Conservation (phyloP, 2,113 vertebrate genomes). For the Isichthys henryi region DNA sequence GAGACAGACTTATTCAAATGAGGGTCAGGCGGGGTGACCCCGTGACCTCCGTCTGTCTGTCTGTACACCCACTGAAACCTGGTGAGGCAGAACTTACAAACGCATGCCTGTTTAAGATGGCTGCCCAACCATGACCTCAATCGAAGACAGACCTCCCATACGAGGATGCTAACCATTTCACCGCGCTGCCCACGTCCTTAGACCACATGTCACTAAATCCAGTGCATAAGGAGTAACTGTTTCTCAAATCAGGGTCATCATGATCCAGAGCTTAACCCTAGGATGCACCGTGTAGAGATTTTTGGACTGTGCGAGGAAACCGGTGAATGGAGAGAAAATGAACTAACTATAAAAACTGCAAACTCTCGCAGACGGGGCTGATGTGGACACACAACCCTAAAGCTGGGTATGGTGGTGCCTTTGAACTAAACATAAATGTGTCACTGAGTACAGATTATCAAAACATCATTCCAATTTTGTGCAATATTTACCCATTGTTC, state of each 20-base stretch:
- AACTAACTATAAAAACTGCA: not conserved
- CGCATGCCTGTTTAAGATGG: not conserved
- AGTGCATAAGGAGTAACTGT: not conserved
- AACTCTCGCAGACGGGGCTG: not conserved
- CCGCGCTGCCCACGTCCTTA: not conserved
- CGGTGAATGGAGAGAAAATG: not conserved
- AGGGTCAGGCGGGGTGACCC: slow-evolving; percentile 12
- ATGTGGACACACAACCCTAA: not conserved
- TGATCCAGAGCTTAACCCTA: not conserved
- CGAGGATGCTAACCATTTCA: not conserved
- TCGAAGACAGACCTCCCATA: not conserved
- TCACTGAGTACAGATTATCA: not conserved
- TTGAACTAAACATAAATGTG: not conserved
- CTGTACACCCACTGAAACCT: not conserved
- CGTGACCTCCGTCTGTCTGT: not conserved
- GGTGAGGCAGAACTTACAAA: not conserved
- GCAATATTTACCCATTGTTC: not conserved
- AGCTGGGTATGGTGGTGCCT: not conserved
- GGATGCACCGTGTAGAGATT: not conserved
- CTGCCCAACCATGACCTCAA: not conserved
- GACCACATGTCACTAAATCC: not conserved
- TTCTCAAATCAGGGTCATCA: not conserved
- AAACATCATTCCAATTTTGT: not conserved
- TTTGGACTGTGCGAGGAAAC: not conserved
- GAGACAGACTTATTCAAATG: slow-evolving; percentile 6